Evolutionary conservation across 2,888 invertebrate genomes (phyloP), one percentile per base, ranked within the genome.

Genomic region (Agriopis aurantiaria): DNA sequence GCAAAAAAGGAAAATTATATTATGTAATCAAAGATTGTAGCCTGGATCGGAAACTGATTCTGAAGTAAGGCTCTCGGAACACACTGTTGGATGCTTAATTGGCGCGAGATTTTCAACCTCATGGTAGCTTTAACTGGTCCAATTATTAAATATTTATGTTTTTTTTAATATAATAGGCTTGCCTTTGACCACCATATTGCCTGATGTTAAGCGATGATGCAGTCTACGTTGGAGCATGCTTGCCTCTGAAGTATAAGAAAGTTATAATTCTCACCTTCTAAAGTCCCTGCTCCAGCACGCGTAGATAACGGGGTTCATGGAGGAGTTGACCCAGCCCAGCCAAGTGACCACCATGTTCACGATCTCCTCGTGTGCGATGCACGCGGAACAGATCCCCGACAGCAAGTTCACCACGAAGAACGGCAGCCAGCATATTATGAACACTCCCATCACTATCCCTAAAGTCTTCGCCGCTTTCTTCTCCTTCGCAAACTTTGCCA

Each of bases 261-360:
- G 3, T 33, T 33, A 7, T 43, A 41, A 8, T 60, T 79, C 86
- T 95, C 88, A 98, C 98, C 98, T 97, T 93, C 98, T 95, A 89
- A 99, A 99, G 91, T 99, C 99, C 84, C 98, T 96, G 94, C 98
- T 99, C 97, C 99, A 99, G 87, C 98, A 98, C n/a, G 99, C 99
- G 90, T 99, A 99, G 86, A 99, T 99, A 78, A 99, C 98, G 0
- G 99, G 99, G 95, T 98, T 98, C 98, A 98, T 98, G 73, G 98
- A 97, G 58, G 98, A 98, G 92, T 98, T 98, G 89, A 98, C 97
- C 98, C 98, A 98, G 64, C 98, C 98, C 53, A 98, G 95, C 98
- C 98, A 98, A 77, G 98, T 98, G 71, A 98, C 98, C 70, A 98
- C 96, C 53, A 98, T 97, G 75, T 97, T 97, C 43, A 98, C 97